A percentile compares a stretch with the other conserved stretches of the same genome.
Conservation (phyloP, 2,113 vertebrate genomes). For the Cephalopterus ornatus region DNA sequence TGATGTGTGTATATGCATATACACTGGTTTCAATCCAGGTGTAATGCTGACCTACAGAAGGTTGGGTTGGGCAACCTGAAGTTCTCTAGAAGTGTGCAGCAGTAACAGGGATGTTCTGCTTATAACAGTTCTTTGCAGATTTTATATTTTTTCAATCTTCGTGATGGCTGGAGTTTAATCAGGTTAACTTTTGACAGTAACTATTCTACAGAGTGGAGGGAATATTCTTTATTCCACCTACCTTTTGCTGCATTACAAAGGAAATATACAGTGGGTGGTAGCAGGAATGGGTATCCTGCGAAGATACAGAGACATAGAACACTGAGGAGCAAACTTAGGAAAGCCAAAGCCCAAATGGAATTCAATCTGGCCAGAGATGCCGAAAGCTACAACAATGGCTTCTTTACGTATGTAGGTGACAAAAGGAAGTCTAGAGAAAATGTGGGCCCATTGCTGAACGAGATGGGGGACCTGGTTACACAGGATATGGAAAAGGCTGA, state of each 20-base stretch:
- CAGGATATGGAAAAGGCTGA: background rate
- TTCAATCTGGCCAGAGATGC: background rate
- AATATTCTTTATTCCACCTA: background rate
- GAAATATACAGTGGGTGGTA: background rate
- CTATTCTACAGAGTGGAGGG: background rate
- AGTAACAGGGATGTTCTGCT: background rate
- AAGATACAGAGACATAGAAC: background rate
- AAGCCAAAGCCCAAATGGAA: background rate
- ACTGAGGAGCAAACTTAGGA: background rate
- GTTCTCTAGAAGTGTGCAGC: background rate
- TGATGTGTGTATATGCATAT: conserved; percentile 58
- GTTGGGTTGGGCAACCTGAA: background rate
- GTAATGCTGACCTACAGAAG: conserved; percentile 34
- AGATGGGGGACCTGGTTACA: background rate
- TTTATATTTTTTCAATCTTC: background rate
- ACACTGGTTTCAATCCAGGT: conserved; percentile 41
- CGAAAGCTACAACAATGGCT: background rate
- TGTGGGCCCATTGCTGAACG: background rate
- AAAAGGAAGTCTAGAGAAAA: background rate
- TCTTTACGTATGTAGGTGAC: accelerated
- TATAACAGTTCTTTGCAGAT: background rate
- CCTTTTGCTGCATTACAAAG: background rate
- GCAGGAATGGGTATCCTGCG: background rate
- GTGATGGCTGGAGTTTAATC: background rate
- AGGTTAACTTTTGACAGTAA: background rate